Evolutionary conservation across 2,797 vertebrate species (phyloP), one percentile per base, ranked within the genome.

Genomic region (Notolepis coatsorum): DNA sequence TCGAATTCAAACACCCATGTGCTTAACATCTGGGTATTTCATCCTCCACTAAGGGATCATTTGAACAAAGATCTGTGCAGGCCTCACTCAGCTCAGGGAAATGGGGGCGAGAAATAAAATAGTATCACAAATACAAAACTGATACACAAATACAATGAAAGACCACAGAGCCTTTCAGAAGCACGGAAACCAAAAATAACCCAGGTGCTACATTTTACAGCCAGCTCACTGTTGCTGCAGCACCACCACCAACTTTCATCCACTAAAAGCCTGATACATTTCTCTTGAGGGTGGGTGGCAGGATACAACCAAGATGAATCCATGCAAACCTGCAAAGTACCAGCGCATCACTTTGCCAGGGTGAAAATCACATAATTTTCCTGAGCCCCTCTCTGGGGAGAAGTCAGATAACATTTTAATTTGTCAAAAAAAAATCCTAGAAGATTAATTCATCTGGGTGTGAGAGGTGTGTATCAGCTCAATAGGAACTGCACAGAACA

Each of bases 381-480:
- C 39, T 31, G 30, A 66, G 48, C 38, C 57, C 31, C 46, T 23
- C 50, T 23, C 17, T 7, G 47, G n/a, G 56, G 39, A 68, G 55
- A 69, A 70, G 35, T 5, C 42, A 56, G 67, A 60, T 20, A 33
- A 56, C 23, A 49, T 46, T 35, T 37, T 65, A 51, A 56, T 50
- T 70, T 67, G 52, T 67, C 38, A 66, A 84, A 43, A 42, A 8
- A 42, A 18, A 82, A 75, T 75, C 71, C 66, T 2, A 41, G 60
- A 39, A 38, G 53, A 84, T 79, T 59, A 65, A 38, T 65, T 76
- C 15, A 60, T 73, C 55, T 21, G 35, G 27, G 47, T 63, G 33
- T 52, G 62, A 75, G 75, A 75, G 66, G 70, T 65, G 59, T n/a
- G n/a, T n/a, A n/a, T n/a, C n/a, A 53, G 58, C 70, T 84, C 58